Percentiles rank a stretch among this genome's conserved stretches.
Evolutionary conservation across 1,140 invertebrate genomes (phyloP).

Genomic region (Mylabris phalerata): DNA sequence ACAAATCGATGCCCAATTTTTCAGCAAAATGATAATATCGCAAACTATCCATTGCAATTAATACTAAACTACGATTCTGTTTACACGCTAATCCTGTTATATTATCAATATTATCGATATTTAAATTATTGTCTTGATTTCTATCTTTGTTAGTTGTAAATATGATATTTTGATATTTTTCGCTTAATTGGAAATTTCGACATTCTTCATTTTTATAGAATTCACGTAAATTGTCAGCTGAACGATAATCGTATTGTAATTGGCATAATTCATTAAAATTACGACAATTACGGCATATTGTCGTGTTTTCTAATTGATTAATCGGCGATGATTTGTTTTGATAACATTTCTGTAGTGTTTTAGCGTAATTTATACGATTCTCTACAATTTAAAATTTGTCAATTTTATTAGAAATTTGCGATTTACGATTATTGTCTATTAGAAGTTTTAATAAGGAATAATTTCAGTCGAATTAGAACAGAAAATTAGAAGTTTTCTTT

Average conservation of each 20-base stretch:
- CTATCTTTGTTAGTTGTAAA: slow-evolving; percentile 8
- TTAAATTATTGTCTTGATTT: not conserved
- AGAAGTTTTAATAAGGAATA: too few relatives aligned
- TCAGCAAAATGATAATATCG: slow-evolving; percentile 65
- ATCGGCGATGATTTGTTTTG: too few relatives aligned
- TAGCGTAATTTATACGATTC: too few relatives aligned
- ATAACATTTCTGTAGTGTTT: too few relatives aligned
- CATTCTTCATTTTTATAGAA: slow-evolving; percentile 39
- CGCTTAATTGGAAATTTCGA: slow-evolving; percentile 41
- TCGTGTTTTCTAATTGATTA: too few relatives aligned
- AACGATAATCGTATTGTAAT: slow-evolving; percentile 19
- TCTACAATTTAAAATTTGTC: too few relatives aligned
- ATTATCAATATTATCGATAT: not conserved
- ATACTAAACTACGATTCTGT: slow-evolving; percentile 58
- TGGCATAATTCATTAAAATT: too few relatives aligned
- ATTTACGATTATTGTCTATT: too few relatives aligned
- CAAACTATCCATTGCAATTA: slow-evolving; percentile 65
- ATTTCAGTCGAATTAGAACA: too few relatives aligned
- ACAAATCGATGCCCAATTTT: slow-evolving; percentile 61
- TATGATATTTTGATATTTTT: slow-evolving; percentile 36
- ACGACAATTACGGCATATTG: too few relatives aligned
- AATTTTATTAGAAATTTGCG: not conserved
- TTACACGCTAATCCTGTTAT: slow-evolving; percentile 46
- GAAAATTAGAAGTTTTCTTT: too few relatives aligned
- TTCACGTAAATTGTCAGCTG: slow-evolving; percentile 46